A percentile compares a stretch with the other conserved stretches of the same genome.
Conservation (phyloP, 2,797 vertebrate genomes). For the Phrynocephalus vlangalii region DNA sequence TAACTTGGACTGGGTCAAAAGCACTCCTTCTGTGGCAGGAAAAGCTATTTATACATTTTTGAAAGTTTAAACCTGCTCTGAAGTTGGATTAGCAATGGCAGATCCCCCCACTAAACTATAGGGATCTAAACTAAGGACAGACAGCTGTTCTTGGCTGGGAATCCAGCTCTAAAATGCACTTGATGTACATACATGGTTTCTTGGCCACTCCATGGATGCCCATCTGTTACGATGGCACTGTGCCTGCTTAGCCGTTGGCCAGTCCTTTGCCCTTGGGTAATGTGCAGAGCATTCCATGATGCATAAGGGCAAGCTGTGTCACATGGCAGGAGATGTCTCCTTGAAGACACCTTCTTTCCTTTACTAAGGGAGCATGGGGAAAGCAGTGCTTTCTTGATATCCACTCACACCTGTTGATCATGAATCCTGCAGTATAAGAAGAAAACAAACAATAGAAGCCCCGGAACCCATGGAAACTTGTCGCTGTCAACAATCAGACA, state of each 20-base stretch:
- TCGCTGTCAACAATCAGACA: constrained; percentile 68
- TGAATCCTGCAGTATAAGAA: constrained; percentile 9
- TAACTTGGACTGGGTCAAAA: constrained; percentile 66
- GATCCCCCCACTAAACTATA: constrained; percentile 73
- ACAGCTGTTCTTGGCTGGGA: constrained; percentile 76
- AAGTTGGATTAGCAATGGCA: constrained; percentile 75
- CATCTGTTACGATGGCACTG: constrained; percentile 75
- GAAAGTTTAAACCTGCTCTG: constrained; percentile 75
- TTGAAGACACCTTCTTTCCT: constrained; percentile 47
- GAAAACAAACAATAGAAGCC: constrained; percentile 34
- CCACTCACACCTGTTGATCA: constrained; percentile 34
- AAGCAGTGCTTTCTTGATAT: constrained; percentile 18
- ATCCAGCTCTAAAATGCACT: constrained; percentile 69
- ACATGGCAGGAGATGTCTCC: constrained; percentile 25
- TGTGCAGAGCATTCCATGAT: constrained; percentile 48
- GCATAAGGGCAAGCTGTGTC: constrained; percentile 40
- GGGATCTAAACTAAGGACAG: constrained; percentile 73
- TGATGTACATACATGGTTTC: constrained; percentile 72
- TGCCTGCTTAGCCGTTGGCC: constrained; percentile 71
- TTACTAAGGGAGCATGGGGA: constrained; percentile 21
- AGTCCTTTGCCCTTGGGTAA: constrained; percentile 69
- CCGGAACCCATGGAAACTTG: constrained; percentile 62
- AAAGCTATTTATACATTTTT: constrained; percentile 74
- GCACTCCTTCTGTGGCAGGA: constrained; percentile 55
- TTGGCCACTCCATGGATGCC: constrained; percentile 73